These are phyloP conservation scores for Telmatochromis brichardi DNA, from an alignment of 2,113 vertebrate genomes.

Conservation along the genomic window DNA sequence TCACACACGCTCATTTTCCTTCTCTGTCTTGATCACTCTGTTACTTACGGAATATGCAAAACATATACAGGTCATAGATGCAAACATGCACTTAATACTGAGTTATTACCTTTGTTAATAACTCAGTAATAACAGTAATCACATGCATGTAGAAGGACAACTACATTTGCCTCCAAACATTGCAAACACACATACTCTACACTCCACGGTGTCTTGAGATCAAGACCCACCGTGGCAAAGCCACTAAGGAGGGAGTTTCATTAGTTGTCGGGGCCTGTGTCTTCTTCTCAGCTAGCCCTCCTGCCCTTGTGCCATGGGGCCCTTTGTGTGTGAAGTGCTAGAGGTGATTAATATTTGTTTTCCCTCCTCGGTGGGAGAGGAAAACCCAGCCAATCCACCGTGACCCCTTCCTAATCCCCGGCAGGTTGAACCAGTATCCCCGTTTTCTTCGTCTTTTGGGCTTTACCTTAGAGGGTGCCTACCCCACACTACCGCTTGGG, in stretches of 20 bases:
- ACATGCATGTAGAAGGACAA: background rate
- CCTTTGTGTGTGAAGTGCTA: slow-evolving; percentile 64
- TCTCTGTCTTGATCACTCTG: background rate
- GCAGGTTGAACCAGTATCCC: slow-evolving; percentile 27
- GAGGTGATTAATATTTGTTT: slow-evolving; percentile 77
- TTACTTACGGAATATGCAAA: background rate
- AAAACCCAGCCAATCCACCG: slow-evolving; percentile 65
- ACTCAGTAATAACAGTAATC: background rate
- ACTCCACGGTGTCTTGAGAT: slow-evolving; percentile 6
- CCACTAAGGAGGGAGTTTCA: slow-evolving; percentile 28
- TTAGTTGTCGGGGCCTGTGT: slow-evolving; percentile 27
- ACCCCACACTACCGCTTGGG: background rate
- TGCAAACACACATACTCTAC: background rate
- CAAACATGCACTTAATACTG: background rate
- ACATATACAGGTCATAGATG: background rate
- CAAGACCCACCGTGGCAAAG: background rate
- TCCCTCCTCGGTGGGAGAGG: slow-evolving; percentile 64
- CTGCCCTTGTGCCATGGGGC: slow-evolving; percentile 22
- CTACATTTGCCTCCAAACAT: background rate
- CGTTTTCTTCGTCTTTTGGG: slow-evolving; percentile 18
- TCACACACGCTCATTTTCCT: background rate
- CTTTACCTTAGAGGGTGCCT: background rate
- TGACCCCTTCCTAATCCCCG: slow-evolving; percentile 63
- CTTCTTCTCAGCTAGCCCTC: slow-evolving; percentile 18
- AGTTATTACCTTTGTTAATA: background rate